Evolutionary conservation across 1,140 invertebrate genomes (phyloP), one percentile per base, ranked within the genome.

Genomic region (Cheumatopsyche charites): DNA sequence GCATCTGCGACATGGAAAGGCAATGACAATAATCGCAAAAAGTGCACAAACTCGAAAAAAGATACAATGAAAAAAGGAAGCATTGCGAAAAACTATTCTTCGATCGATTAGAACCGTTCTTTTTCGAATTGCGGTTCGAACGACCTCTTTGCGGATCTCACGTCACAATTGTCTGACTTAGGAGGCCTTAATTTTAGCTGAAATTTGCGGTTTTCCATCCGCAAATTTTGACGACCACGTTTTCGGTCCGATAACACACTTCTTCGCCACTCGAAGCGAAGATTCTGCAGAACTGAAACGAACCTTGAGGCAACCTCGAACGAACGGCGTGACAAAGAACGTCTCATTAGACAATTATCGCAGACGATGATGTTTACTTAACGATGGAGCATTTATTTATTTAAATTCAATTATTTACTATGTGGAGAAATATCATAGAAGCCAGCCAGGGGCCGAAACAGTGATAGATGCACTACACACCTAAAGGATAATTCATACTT

Each of bases 181-280:
- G 29, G 9, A 36, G 29, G 9, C 29, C 9, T 36, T 9, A 4
- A 36, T 36, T 36, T 36, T 36, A 4, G 29, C 29, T n/a, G 9
- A 36, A 17, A 15, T 52, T 17, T 52, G 47, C 47, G 47, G 47
- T 52, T 52, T 52, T 36, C 29, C 29, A 17, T 47, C 13, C 4
- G 45, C 12, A 15, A 19, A 19, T 52, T 52, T 17, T 17, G 47
- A 15, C 19, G 19, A 19, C 47, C 47, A 52, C 47, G 47, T 52
- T 52, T 52, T 52, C 47, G 47, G 47, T 52, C 47, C n/a, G n/a
- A 7, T 52, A 52, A 52, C 47, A 52, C 47, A 52, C 47, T 52
- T 52, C 19, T 52, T 17, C 15, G n/a, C 19, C 47, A 52, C 19
- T 52, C 47, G 7, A n/a, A n/a, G n/a, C n/a, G n/a, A n/a, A n/a